Evolutionary conservation across 1,140 invertebrate species (phyloP).

Genomic region (Brachionus paranguensis): DNA sequence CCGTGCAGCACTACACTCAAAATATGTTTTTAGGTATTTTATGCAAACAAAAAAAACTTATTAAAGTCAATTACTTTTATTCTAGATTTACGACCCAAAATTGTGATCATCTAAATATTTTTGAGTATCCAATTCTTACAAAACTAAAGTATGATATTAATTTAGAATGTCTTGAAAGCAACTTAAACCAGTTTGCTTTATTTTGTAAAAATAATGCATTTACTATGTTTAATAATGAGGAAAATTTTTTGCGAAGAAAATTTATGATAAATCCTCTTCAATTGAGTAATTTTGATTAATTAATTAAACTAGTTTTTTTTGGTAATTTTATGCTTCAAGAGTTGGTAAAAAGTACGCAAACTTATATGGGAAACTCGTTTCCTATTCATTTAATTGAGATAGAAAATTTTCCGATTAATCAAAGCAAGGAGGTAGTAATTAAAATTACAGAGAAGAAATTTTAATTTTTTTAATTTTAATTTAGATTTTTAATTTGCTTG

Average conservation of each 20-base stretch:
- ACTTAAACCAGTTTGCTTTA: not conserved
- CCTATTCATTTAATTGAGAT: not conserved
- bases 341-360: not conserved
- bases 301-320: not conserved
- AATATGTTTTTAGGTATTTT: not conserved
- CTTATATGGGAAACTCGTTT: not conserved
- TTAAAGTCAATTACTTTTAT: not conserved
- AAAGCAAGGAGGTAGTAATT: not conserved
- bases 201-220: not conserved
- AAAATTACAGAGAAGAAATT: not conserved
- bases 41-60: not conserved
- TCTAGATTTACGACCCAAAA: not conserved
- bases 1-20: not conserved
- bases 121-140: not conserved
- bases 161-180: not conserved
- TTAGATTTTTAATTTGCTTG: not conserved
- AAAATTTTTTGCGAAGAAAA: constrained; percentile 31
- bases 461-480: not conserved
- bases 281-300: not conserved
- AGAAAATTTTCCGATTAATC: not conserved
- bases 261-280: not conserved
- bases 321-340: not conserved
- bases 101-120: not conserved
- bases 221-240: not conserved
- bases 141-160: not conserved